Percentiles rank a stretch among this genome's conserved stretches.
These are phyloP conservation scores for Indicator indicator DNA, from an alignment of 2,113 vertebrate genomes.

Conservation along the genomic window DNA sequence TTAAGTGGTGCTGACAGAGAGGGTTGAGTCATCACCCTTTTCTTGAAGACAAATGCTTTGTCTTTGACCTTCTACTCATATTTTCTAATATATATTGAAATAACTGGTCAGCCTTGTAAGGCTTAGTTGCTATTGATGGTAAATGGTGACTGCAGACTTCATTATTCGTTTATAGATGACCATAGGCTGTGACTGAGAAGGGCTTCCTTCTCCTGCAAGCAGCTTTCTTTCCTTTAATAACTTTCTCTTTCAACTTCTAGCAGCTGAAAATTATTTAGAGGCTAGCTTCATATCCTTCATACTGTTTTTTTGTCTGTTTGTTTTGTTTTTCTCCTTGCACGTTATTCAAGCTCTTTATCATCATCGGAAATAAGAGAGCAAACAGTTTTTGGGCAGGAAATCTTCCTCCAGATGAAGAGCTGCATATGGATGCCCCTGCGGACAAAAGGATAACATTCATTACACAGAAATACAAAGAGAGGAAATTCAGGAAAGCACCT, in stretches of 20 bases:
- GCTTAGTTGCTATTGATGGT: background rate
- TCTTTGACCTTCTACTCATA: background rate
- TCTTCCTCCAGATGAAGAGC: constrained; percentile 85
- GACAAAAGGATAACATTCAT: constrained; percentile 88
- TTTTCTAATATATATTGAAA: background rate
- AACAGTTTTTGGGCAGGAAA: constrained; percentile 95
- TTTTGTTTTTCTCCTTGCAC: background rate
- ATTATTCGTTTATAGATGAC: background rate
- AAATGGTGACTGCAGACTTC: background rate
- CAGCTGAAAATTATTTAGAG: background rate
- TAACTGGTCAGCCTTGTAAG: background rate
- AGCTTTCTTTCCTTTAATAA: background rate
- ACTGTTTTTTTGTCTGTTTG: background rate
- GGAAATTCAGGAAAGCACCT: constrained; percentile 84
- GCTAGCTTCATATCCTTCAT: background rate
- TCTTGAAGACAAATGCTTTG: background rate
- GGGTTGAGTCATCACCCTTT: background rate
- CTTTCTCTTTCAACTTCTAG: background rate
- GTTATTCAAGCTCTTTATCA: constrained; percentile 88
- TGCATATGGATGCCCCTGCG: constrained; percentile 78
- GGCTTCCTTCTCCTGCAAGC: background rate
- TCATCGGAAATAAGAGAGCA: constrained; percentile 91
- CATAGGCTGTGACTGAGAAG: background rate
- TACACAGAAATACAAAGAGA: constrained; percentile 92
- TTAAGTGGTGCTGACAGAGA: background rate